phyloP scores from a whole-genome alignment of 2,797 vertebrate species.

The Pseudochromis fuscus region DNA sequence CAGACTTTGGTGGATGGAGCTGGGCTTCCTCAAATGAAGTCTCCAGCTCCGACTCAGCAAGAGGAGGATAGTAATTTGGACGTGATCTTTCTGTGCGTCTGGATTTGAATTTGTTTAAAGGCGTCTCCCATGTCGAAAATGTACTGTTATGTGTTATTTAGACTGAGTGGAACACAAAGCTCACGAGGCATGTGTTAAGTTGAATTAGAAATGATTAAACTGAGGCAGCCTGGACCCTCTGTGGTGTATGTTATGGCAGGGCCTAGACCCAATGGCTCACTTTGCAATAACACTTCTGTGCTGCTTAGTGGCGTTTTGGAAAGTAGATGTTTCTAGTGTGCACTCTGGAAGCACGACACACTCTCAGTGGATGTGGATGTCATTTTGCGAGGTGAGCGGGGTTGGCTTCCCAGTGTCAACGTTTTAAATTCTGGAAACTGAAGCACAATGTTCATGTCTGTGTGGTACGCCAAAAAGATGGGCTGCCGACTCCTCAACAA shows the following conservation, averaged over 20 bases:
- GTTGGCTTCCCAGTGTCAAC: slow-evolving; percentile 43
- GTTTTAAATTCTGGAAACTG: slow-evolving; percentile 46
- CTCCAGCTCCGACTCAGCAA: slow-evolving; percentile 50
- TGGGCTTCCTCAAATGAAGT: slow-evolving; percentile 42
- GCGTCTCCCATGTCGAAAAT: slow-evolving; percentile 17
- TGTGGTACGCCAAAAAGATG: slow-evolving; percentile 90
- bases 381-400: slow-evolving; percentile 52
- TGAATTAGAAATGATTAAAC: slow-evolving; percentile 34
- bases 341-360: slow-evolving; percentile 1
- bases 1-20: slow-evolving; percentile 28
- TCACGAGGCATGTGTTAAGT: slow-evolving; percentile 31
- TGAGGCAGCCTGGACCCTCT: slow-evolving; percentile 1
- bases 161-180: slow-evolving; percentile 21
- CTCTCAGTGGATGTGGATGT: slow-evolving; percentile 37
- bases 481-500: slow-evolving; percentile 85
- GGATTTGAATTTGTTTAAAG: slow-evolving; percentile 47
- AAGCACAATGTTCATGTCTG: slow-evolving; percentile 86
- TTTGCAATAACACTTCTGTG: slow-evolving; percentile 22
- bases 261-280: slow-evolving; percentile 23
- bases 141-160: slow-evolving; percentile 22
- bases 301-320: slow-evolving; percentile 27
- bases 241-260: slow-evolving; percentile 53
- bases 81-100: slow-evolving; percentile 27
- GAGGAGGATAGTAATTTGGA: slow-evolving; percentile 50
- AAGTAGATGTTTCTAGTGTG: slow-evolving; percentile 40